Evolutionary conservation across 2,888 invertebrate genomes (phyloP).

Genomic region (Tenthredo distinguenda): DNA sequence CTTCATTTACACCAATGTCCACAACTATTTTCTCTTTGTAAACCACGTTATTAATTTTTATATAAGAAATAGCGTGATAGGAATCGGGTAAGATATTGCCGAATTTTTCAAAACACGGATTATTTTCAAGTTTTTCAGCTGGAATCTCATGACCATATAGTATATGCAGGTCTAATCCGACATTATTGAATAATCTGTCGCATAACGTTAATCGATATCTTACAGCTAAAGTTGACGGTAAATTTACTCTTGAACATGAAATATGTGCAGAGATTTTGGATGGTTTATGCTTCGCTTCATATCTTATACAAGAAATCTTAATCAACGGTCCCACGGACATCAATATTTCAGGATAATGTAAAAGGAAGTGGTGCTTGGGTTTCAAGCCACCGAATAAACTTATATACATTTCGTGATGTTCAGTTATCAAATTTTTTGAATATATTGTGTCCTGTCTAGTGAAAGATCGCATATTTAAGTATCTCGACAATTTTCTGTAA

Average conservation of each 20-base stretch:
- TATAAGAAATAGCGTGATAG: not conserved
- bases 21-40: not conserved
- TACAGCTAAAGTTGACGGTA: slow-evolving; percentile 51
- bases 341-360: slow-evolving; percentile 55
- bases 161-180: not conserved
- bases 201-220: slow-evolving; percentile 48
- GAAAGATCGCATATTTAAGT: slow-evolving; percentile 45
- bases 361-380: slow-evolving; percentile 57
- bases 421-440: slow-evolving; percentile 31
- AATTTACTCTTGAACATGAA: slow-evolving; percentile 49
- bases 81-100: not conserved
- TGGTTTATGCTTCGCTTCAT: slow-evolving; percentile 55
- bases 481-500: slow-evolving; percentile 56
- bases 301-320: slow-evolving; percentile 55
- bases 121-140: not conserved
- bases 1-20: not conserved
- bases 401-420: not conserved
- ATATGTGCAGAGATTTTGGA: slow-evolving; percentile 49
- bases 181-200: not conserved
- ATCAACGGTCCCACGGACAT: slow-evolving; percentile 52
- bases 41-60: not conserved
- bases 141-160: not conserved
- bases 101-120: not conserved
- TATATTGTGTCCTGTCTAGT: slow-evolving; percentile 53
- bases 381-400: slow-evolving; percentile 55